Percentiles rank a stretch among this genome's conserved stretches.
Conservation (phyloP, 1,140 invertebrate species). For the Diabrotica virgifera region DNA sequence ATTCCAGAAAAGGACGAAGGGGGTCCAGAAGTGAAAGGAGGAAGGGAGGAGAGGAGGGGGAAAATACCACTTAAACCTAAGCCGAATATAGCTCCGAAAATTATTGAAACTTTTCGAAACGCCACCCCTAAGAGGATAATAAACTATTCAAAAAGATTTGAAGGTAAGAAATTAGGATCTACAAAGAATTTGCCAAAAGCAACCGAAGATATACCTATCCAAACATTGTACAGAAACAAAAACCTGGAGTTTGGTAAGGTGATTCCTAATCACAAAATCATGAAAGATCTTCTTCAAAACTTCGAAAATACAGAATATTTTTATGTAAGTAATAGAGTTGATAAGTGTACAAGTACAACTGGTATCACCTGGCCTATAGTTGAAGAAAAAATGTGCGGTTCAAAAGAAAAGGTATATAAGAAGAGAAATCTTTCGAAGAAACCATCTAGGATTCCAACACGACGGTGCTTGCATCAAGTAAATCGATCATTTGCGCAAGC, state of each 20-base stretch:
- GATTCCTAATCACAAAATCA: slow-evolving; percentile 28
- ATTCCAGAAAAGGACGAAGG: neutral
- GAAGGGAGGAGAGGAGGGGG: no score
- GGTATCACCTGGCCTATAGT: slow-evolving; percentile 13
- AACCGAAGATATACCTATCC: slow-evolving; percentile 6
- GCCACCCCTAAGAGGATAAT: slow-evolving; percentile 6
- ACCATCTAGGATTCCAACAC: neutral
- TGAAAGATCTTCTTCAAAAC: slow-evolving; percentile 29
- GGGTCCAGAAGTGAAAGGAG: no score
- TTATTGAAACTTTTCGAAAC: slow-evolving; percentile 22
- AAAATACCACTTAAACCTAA: slow-evolving; percentile 12
- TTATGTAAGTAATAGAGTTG: slow-evolving; percentile 1
- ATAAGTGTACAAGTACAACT: slow-evolving; percentile 20
- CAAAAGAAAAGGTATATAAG: no score
- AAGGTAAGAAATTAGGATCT: no score
- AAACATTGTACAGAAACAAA: slow-evolving; percentile 26
- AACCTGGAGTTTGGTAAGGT: slow-evolving; percentile 25
- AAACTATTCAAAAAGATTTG: no score
- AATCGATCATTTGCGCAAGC: neutral
- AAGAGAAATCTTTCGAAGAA: neutral
- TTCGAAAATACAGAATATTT: slow-evolving; percentile 6
- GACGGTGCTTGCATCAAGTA: neutral
- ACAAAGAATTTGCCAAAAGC: no score
- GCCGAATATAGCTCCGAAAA: slow-evolving; percentile 17
- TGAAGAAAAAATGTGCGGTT: neutral